A percentile compares a stretch with the other conserved stretches of the same genome.
Evolutionary conservation across 1,140 invertebrate genomes (phyloP).

Genomic region (Dendrolimus punctatus): DNA sequence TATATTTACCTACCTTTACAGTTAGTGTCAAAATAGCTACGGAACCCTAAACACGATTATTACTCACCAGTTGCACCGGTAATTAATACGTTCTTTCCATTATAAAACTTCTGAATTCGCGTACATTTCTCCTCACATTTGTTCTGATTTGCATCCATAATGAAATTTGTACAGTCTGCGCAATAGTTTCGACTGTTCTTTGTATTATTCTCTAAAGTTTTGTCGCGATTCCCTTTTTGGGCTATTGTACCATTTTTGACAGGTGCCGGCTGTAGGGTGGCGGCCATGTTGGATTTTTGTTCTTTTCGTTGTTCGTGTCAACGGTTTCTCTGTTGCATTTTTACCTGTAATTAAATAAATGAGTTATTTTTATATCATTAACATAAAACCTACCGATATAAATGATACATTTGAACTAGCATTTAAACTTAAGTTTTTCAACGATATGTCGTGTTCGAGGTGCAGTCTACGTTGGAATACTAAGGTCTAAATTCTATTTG

Average conservation of each 20-base stretch:
- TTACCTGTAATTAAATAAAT: conserved; percentile 4
- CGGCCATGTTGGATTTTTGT: conserved; percentile 7
- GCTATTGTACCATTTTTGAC: background rate
- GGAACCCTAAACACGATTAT: background rate
- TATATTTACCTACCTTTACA: background rate
- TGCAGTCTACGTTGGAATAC: no score
- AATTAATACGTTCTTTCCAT: conserved; percentile 50
- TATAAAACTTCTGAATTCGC: conserved; percentile 46
- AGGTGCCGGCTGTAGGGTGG: background rate
- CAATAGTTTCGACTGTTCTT: conserved; percentile 7
- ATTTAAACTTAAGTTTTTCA: background rate
- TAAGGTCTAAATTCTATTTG: no score
- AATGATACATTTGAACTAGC: background rate
- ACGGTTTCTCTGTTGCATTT: no score
- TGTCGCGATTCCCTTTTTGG: background rate
- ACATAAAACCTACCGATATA: no score
- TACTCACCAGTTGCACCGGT: conserved; percentile 51
- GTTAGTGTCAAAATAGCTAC: background rate
- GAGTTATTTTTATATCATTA: background rate
- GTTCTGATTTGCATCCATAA: conserved; percentile 23
- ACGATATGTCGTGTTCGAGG: no score
- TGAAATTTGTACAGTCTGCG: conserved; percentile 14
- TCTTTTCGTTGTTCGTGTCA: no score
- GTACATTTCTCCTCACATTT: conserved; percentile 19
- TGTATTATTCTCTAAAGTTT: conserved; percentile 1